These are phyloP conservation scores for Athalia circularis DNA, from an alignment of 2,888 invertebrate species.

Conservation along the genomic window DNA sequence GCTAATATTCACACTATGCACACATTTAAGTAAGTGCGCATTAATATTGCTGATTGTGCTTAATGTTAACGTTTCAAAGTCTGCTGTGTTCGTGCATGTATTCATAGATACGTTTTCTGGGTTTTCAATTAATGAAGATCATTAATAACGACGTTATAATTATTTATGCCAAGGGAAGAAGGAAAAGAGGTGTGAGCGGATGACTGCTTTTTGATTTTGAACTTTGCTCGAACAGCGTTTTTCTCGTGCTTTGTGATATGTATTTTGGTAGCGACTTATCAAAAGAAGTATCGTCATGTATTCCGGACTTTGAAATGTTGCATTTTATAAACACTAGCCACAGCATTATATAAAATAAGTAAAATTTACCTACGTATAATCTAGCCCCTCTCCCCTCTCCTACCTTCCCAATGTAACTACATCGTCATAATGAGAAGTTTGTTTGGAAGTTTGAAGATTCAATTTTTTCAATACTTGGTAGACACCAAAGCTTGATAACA, in stretches of 20 bases:
- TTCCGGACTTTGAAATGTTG: conserved; percentile 37
- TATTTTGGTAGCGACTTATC: too few species aligned
- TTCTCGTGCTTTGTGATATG: neutral
- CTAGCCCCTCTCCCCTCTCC: too few species aligned
- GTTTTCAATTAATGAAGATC: too few species aligned
- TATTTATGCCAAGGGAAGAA: conserved; percentile 53
- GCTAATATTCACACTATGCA: neutral
- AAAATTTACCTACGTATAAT: too few species aligned
- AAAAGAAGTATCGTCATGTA: conserved; percentile 5
- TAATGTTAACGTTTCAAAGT: conserved; percentile 55
- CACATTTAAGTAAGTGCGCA: conserved; percentile 7
- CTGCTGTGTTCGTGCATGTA: conserved; percentile 30
- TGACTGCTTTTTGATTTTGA: conserved; percentile 9
- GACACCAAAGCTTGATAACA: conserved; percentile 22
- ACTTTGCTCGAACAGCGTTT: neutral
- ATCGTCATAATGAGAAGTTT: conserved; percentile 19
- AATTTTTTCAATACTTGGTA: conserved; percentile 30
- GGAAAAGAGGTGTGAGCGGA: conserved; percentile 54
- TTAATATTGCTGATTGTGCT: conserved; percentile 38
- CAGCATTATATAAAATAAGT: neutral
- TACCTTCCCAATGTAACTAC: neutral
- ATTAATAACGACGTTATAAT: neutral
- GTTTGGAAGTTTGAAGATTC: conserved; percentile 6
- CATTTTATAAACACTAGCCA: conserved; percentile 31
- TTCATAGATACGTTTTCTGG: too few species aligned